phyloP scores from a whole-genome alignment of 2,888 invertebrate species.

The Andrena bucephala region DNA sequence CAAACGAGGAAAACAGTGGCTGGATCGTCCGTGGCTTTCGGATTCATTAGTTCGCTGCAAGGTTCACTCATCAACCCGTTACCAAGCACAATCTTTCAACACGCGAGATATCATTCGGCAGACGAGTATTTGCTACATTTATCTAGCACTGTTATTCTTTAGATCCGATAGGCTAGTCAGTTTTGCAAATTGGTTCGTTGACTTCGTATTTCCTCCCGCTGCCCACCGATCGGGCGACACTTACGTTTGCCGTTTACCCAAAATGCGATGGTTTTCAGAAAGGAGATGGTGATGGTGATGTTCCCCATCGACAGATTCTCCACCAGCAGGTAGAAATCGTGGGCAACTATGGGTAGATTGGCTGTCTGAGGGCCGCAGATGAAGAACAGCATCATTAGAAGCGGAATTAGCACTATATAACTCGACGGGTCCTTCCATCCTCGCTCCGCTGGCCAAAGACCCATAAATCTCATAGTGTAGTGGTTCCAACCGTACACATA shows the following conservation, averaged over 20 bases:
- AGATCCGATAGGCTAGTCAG: no score
- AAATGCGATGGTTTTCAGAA: slow-evolving; percentile 56
- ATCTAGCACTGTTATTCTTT: no score
- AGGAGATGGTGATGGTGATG: slow-evolving; percentile 42
- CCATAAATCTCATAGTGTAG: slow-evolving; percentile 67
- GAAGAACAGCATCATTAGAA: slow-evolving; percentile 50
- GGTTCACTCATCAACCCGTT: no score
- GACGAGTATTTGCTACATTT: no score
- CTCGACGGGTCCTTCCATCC: slow-evolving; percentile 36
- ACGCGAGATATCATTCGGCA: no score
- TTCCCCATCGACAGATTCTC: slow-evolving; percentile 73
- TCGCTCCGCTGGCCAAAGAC: slow-evolving; percentile 72
- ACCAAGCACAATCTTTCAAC: no score
- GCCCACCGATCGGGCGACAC: slow-evolving; percentile 15
- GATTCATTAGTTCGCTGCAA: neutral
- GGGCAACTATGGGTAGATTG: slow-evolving; percentile 57
- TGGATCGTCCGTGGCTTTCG: neutral
- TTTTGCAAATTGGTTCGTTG: no score
- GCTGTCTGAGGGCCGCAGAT: slow-evolving; percentile 45
- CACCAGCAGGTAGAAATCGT: slow-evolving; percentile 66
- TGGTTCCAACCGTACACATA: slow-evolving; percentile 73
- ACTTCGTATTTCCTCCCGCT: no score
- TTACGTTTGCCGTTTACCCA: slow-evolving; percentile 62
- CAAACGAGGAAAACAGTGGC: neutral
- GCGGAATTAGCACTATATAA: slow-evolving; percentile 40